A percentile compares a stretch with the other conserved stretches of the same genome.
Conservation (phyloP, 1,140 invertebrate species). For the Druon quercuslanigerum region DNA sequence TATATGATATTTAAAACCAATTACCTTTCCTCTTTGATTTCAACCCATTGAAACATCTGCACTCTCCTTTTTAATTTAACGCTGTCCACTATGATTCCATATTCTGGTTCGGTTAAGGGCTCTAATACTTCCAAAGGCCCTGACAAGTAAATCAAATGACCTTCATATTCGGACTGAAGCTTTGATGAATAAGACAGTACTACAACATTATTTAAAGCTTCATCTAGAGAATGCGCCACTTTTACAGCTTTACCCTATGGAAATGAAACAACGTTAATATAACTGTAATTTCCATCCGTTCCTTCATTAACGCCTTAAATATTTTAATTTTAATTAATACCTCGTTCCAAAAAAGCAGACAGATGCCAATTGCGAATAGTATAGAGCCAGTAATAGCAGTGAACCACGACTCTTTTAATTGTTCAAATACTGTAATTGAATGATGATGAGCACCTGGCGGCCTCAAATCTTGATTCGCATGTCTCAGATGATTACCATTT, state of each 20-base stretch:
- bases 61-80: slow-evolving; percentile 85
- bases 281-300: slow-evolving; percentile 3
- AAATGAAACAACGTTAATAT: slow-evolving; percentile 44
- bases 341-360: slow-evolving; percentile 85
- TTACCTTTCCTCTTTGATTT: slow-evolving; percentile 81
- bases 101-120: slow-evolving; percentile 87
- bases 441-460: slow-evolving; percentile 43
- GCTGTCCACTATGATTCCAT: slow-evolving; percentile 85
- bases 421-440: slow-evolving; percentile 74
- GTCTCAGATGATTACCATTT: slow-evolving; percentile 48
- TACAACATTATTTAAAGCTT: slow-evolving; percentile 80
- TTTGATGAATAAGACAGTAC: slow-evolving; percentile 76
- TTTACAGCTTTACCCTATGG: slow-evolving; percentile 82
- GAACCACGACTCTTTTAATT: slow-evolving; percentile 80
- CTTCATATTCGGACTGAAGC: slow-evolving; percentile 81
- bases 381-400: slow-evolving; percentile 79
- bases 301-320: slow-evolving; percentile 20
- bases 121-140: slow-evolving; percentile 85
- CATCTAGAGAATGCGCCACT: slow-evolving; percentile 82
- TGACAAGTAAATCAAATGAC: slow-evolving; percentile 85
- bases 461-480: slow-evolving; percentile 52
- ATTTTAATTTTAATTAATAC: slow-evolving; percentile 66
- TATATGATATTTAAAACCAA: slow-evolving; percentile 57
- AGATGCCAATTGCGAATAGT: slow-evolving; percentile 77
- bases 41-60: slow-evolving; percentile 95